These are phyloP conservation scores for Drosophila kohkoa DNA, from an alignment of 1,140 invertebrate genomes.

Conservation along the genomic window DNA sequence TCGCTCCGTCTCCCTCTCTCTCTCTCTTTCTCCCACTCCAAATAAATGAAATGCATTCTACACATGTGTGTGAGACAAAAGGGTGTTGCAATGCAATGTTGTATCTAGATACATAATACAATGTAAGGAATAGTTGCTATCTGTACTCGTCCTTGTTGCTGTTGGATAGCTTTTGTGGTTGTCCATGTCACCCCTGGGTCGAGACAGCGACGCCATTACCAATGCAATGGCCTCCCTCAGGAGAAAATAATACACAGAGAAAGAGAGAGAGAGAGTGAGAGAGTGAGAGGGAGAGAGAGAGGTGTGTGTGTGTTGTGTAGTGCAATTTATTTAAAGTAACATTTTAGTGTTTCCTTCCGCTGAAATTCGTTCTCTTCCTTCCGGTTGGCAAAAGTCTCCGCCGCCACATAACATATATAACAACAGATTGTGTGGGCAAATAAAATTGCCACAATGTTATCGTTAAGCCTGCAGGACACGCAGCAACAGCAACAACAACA, in stretches of 20 bases:
- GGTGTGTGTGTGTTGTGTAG: constrained; percentile 37
- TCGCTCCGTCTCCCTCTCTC: background rate
- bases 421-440: constrained; percentile 79
- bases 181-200: constrained; percentile 70
- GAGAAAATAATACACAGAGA: constrained; percentile 37
- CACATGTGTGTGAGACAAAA: constrained; percentile 12
- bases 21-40: constrained; percentile 7
- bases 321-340: constrained; percentile 83
- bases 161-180: constrained; percentile 59
- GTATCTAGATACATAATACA: constrained; percentile 17
- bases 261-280: background rate
- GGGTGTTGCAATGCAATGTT: background rate
- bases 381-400: constrained; percentile 59
- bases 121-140: constrained; percentile 6
- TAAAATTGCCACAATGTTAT: constrained; percentile 82
- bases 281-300: background rate
- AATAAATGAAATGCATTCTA: constrained; percentile 71
- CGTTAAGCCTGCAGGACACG: constrained; percentile 73
- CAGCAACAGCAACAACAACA: constrained; percentile 56
- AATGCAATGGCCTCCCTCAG: constrained; percentile 59
- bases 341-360: constrained; percentile 84
- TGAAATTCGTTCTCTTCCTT: constrained; percentile 83
- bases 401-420: constrained; percentile 44
- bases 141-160: constrained; percentile 30
- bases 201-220: constrained; percentile 34